Conservation (phyloP, 2,113 vertebrate genomes). For the Aspiorhynchus laticeps region DNA sequence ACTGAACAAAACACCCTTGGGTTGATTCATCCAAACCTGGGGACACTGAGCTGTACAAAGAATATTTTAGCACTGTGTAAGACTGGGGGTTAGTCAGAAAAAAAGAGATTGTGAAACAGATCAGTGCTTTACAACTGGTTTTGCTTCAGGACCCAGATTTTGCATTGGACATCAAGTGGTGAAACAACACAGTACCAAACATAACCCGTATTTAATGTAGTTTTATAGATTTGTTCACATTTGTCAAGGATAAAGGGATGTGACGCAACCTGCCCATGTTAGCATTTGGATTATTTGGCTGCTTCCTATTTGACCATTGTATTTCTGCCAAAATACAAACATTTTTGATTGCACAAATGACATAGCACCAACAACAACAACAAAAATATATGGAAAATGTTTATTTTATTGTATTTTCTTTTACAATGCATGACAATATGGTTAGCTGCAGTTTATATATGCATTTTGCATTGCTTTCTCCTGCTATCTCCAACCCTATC, state of each 20-base stretch:
- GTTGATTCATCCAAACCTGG: not conserved
- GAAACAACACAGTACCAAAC: not conserved
- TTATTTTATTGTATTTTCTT: not conserved
- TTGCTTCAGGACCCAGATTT: not conserved
- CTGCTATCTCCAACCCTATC: not conserved
- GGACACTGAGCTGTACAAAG: constrained; percentile 6
- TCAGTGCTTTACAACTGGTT: not conserved
- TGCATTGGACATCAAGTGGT: not conserved
- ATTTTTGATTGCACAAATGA: not conserved
- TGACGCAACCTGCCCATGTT: not conserved
- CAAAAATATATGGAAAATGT: not conserved
- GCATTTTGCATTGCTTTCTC: not conserved
- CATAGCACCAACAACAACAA: not conserved
- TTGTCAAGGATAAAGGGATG: not conserved
- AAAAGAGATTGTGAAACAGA: not conserved
- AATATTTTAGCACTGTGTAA: not conserved
- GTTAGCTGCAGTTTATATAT: not conserved
- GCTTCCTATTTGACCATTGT: not conserved
- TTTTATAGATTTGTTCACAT: not conserved
- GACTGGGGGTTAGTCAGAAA: not conserved
- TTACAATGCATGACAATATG: not conserved
- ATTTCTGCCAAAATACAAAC: not conserved
- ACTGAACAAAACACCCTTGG: not conserved
- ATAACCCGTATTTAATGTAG: not conserved
- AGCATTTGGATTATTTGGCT: not conserved